A percentile compares a stretch with the other conserved stretches of the same genome.
phyloP scores from a whole-genome alignment of 2,888 invertebrate species.

The Diarsia brunnea region DNA sequence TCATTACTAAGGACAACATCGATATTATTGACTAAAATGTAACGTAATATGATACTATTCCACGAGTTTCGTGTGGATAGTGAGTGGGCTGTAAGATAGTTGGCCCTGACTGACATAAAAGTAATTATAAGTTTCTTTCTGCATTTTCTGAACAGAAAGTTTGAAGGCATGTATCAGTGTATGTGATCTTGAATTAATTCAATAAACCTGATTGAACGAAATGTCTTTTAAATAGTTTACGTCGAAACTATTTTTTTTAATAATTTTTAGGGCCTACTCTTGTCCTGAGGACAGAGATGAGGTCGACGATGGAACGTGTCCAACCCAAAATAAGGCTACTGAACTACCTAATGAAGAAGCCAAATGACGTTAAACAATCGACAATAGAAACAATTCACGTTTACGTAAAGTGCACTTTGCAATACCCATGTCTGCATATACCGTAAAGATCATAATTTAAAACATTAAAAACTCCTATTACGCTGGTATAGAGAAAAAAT shows the following conservation, averaged over 20 bases:
- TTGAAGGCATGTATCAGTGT: conserved; percentile 8
- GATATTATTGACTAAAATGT: conserved; percentile 1
- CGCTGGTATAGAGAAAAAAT: not conserved
- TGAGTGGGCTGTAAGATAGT: conserved; percentile 44
- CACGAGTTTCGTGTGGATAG: conserved; percentile 28
- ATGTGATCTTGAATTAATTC: conserved; percentile 29
- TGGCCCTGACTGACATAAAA: conserved; percentile 65
- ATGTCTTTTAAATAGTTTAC: not conserved
- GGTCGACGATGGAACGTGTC: too few species aligned
- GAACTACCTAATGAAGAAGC: not conserved
- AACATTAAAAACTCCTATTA: not conserved
- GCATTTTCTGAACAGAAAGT: conserved; percentile 22
- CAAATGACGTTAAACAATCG: not conserved
- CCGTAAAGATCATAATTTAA: not conserved
- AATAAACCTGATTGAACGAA: not conserved
- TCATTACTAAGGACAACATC: conserved; percentile 27
- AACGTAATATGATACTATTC: conserved; percentile 8
- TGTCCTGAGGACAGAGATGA: too few species aligned
- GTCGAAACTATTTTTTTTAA: too few species aligned
- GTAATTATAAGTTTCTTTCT: conserved; percentile 44
- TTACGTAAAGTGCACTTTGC: not conserved
- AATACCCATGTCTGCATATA: not conserved
- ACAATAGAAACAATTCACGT: not conserved
- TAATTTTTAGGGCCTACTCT: too few species aligned
- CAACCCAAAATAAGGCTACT: too few species aligned